phyloP scores from a whole-genome alignment of 2,888 invertebrate species.

The Nesidiocoris tenuis region DNA sequence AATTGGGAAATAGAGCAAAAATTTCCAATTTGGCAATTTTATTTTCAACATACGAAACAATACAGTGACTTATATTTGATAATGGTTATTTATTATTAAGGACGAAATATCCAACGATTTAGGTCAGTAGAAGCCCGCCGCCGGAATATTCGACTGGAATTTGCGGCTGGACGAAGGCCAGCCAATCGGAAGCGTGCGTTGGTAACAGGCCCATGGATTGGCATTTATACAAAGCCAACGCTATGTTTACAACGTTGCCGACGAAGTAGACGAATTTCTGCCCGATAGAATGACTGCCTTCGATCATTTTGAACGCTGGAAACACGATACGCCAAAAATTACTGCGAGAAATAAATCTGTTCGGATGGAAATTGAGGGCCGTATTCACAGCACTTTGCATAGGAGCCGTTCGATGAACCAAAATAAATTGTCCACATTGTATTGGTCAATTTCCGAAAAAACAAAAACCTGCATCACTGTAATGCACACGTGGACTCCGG shows the following conservation, averaged over 20 bases:
- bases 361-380: too few species aligned
- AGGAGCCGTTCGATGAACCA: too few species aligned
- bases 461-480: too few species aligned
- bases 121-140: slow-evolving; percentile 61
- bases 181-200: slow-evolving; percentile 96
- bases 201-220: slow-evolving; percentile 96
- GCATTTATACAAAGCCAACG: slow-evolving; percentile 92
- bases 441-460: too few species aligned
- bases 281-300: slow-evolving; percentile 82
- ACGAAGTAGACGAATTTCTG: slow-evolving; percentile 92
- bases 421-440: too few species aligned
- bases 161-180: slow-evolving; percentile 93
- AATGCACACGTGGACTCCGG: too few species aligned
- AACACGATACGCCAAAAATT: too few species aligned
- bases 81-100: too few species aligned
- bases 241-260: slow-evolving; percentile 89
- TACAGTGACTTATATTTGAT: neutral
- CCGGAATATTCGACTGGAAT: slow-evolving; percentile 81
- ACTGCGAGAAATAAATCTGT: too few species aligned
- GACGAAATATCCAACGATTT: too few species aligned
- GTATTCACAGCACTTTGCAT: too few species aligned
- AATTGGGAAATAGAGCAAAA: too few species aligned
- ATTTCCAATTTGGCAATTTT: neutral
- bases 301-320: slow-evolving; percentile 85
- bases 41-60: slow-evolving; percentile 2